phyloP scores from a whole-genome alignment of 2,113 vertebrate species.

The Tricholaema leucomelas region DNA sequence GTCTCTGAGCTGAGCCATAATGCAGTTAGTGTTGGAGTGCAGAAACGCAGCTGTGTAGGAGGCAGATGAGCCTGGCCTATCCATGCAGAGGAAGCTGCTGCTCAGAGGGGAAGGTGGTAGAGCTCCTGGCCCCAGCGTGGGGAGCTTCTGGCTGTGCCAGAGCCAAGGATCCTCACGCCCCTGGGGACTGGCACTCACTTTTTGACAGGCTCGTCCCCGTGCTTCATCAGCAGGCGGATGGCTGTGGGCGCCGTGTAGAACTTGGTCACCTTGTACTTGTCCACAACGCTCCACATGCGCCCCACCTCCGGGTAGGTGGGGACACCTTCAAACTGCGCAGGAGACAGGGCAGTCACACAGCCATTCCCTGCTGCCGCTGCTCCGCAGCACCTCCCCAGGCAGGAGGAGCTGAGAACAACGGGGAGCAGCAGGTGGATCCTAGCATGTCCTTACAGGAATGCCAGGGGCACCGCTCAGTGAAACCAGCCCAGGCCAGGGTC shows the following conservation, averaged over 20 bases:
- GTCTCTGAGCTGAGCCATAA: neutral
- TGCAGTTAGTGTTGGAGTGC: neutral
- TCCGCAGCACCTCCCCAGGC: neutral
- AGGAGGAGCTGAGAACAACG: neutral
- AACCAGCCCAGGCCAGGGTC: neutral
- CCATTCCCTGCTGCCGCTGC: neutral
- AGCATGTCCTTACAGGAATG: neutral
- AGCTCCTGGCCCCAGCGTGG: accelerated
- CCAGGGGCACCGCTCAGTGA: neutral
- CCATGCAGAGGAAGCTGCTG: neutral
- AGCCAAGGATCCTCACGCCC: accelerated
- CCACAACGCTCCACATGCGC: slow-evolving; percentile 91
- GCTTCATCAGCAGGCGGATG: slow-evolving; percentile 96
- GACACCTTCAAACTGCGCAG: slow-evolving; percentile 92
- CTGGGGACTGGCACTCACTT: slow-evolving; percentile 76
- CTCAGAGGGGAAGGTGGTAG: neutral
- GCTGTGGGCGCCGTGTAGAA: slow-evolving; percentile 98
- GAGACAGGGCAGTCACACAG: slow-evolving; percentile 37
- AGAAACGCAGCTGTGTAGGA: neutral
- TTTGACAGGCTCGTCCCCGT: slow-evolving; percentile 89
- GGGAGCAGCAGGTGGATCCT: neutral
- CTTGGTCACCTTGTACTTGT: slow-evolving; percentile 95
- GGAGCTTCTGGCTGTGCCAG: neutral
- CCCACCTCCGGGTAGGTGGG: slow-evolving; percentile 91
- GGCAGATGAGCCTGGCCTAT: neutral